Evolutionary conservation across 2,797 vertebrate genomes (phyloP), one percentile per base, ranked within the genome.

Genomic region (Nyctalus aviator): DNA sequence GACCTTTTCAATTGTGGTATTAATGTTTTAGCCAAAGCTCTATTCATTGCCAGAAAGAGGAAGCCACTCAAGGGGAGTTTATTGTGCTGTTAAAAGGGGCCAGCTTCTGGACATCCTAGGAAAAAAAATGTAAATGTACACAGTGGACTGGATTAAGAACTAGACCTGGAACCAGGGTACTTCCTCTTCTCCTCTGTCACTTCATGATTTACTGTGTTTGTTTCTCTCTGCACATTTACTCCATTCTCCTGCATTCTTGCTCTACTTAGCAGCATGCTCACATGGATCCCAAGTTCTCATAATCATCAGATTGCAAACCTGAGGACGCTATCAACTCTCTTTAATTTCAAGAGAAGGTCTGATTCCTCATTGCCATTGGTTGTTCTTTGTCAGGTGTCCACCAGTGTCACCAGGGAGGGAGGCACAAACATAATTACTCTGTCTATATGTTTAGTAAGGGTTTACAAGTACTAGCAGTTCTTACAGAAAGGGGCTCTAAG

Each of bases 11-110:
- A 18, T 35, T 68, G 72, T 88, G 68, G 68, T 71, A 78, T 81
- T 94, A 71, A 73, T 94, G 72, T 91, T 93, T 93, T 78, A 92
- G 50, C 46, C 64, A 66, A 96, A 93, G 48, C 17, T 89, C 57
- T 78, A 25, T 41, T 87, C 5, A 32, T 86, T 93, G 35, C 53
- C 75, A 91, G 84, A 30, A 92, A 92, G 21, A 90, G 66, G 84
- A 93, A 92, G 46, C n/a, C 69, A 88, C 82, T 90, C 30, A 75
- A 94, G n/a, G 66, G n/a, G 62, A 84, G 50, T 89, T 82, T 73
- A 89, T 62, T 68, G 32, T 91, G 46, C 91, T 3, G 69, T 89
- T 93, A 92, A 93, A 91, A 93, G 14, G 17, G 46, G 41, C 79
- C 53, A 90, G 94, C 85, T 93, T 92, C 90, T 95, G 71, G 88